Base-by-base conservation (phyloP, 2,113 vertebrate species). In the Gasterosteus nipponicus region DNA sequence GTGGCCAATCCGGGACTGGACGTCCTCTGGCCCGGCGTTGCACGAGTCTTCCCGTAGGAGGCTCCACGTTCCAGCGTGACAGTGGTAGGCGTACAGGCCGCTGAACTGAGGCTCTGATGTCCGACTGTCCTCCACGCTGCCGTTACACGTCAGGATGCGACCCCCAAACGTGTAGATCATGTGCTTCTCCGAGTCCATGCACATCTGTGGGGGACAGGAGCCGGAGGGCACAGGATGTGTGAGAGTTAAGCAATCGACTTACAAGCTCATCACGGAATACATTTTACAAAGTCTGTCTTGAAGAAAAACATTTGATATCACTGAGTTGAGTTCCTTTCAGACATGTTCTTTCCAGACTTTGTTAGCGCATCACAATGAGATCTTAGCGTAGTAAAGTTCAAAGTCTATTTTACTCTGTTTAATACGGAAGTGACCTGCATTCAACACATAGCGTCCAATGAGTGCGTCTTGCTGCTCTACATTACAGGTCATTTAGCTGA, bases 101-200 rank as follows among this genome's bases (percentile, higher is more conserved):
- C 98, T 99, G 93, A 99, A 99, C 89, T 99, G 98, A 0, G 98
- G 97, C 77, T 99, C 98, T 0, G 96, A 97, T 51, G 96, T 96
- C 82, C 98, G 95, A 70, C 96, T 97, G 91, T 99, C 98, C 0
- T 99, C 98, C 61, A 98, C 96, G 0, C 95, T 98, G 85, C 97
- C 97, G 1, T 98, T 99, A 73, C 98, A 99, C 0, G 98, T 99
- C 90, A 99, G 93, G 86, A 99, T 99, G 31, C 98, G 94, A 1
- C 98, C 98, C 0, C 98, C 98, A 7, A 99, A 99, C 0, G 98
- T 99, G 87, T 99, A 99, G 84, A 99, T 99, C 98, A 99, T 99
- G 87, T 99, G 98, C 84, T 98, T 98, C 87, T 99, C 98, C 0
- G 98, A 98, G 93, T 99, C 98, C 98, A 99, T 99, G 81, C 98